Percentiles rank a stretch among this genome's conserved stretches.
These are phyloP conservation scores for Brachystomella parvula DNA, from an alignment of 1,140 invertebrate genomes.

Conservation along the genomic window DNA sequence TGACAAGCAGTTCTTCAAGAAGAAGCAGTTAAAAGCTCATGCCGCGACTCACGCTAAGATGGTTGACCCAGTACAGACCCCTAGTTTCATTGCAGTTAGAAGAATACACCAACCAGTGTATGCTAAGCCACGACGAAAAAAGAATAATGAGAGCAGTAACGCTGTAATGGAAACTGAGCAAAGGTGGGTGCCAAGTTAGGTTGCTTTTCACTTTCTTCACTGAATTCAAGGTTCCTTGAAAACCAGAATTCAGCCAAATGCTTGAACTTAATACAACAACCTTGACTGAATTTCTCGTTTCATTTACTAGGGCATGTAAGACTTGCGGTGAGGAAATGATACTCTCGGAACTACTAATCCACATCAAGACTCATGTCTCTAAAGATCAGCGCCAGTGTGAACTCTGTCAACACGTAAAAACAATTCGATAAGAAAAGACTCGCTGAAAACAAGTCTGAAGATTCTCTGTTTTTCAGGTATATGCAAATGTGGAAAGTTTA, in stretches of 20 bases:
- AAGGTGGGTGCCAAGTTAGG: not conserved
- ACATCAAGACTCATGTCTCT: not conserved
- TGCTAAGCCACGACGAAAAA: not conserved
- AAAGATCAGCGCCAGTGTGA: slow-evolving; percentile 7
- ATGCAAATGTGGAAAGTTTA: slow-evolving; percentile 4
- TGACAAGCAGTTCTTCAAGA: not conserved
- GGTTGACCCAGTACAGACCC: not conserved
- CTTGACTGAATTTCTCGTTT: not conserved
- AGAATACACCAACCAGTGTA: not conserved
- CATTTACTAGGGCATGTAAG: not conserved
- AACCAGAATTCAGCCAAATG: too few species aligned
- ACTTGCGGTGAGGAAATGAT: slow-evolving; percentile 4
- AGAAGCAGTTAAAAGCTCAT: not conserved
- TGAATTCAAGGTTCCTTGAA: too few species aligned
- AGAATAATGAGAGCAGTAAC: slow-evolving; percentile 4
- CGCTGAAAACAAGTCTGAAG: not conserved
- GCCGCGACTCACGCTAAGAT: not conserved
- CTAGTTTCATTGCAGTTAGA: not conserved
- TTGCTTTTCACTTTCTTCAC: too few species aligned
- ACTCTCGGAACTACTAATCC: not conserved
- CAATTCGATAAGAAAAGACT: too few species aligned
- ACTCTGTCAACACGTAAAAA: not conserved
- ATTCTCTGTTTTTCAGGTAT: not conserved
- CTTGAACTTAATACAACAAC: too few species aligned
- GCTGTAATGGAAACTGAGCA: not conserved